Percentiles rank a stretch among this genome's conserved stretches.
These are phyloP conservation scores for Danionella cerebrum DNA, from an alignment of 2,113 vertebrate species.

Conservation along the genomic window DNA sequence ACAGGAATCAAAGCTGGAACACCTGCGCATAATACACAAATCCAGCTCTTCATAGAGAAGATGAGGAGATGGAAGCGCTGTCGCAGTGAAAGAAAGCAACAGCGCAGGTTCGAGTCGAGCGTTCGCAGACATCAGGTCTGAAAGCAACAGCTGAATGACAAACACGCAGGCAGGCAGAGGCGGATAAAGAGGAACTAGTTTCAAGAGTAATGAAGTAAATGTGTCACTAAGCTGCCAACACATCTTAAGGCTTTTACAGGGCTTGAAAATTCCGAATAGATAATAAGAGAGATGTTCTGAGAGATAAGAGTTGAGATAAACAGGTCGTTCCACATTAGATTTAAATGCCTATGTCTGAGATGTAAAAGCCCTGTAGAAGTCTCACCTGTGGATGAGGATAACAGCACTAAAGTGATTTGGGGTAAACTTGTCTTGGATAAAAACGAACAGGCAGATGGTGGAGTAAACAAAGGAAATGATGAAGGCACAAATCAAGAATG, in stretches of 20 bases:
- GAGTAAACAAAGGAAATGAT: constrained; percentile 11
- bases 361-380: constrained; percentile 32
- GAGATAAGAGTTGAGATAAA: neutral
- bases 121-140: constrained; percentile 21
- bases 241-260: constrained; percentile 34
- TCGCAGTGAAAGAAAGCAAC: constrained; percentile 27
- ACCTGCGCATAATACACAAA: constrained; percentile 31
- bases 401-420: constrained; percentile 1
- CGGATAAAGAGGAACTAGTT: constrained; percentile 20
- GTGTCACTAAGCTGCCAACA: neutral
- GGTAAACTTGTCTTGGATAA: constrained; percentile 7
- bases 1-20: constrained; percentile 29
- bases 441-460: neutral
- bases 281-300: neutral
- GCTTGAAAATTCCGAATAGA: neutral
- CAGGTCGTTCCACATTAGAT: neutral
- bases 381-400: neutral
- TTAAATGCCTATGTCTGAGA: neutral
- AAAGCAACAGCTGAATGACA: neutral
- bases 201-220: neutral
- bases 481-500: constrained; percentile 4
- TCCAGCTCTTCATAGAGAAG: constrained; percentile 25
- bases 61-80: neutral
- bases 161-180: constrained; percentile 18
- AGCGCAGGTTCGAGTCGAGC: constrained; percentile 19